A percentile compares a stretch with the other conserved stretches of the same genome.
phyloP scores from a whole-genome alignment of 2,888 invertebrate genomes.

The Trachelus tabidus region DNA sequence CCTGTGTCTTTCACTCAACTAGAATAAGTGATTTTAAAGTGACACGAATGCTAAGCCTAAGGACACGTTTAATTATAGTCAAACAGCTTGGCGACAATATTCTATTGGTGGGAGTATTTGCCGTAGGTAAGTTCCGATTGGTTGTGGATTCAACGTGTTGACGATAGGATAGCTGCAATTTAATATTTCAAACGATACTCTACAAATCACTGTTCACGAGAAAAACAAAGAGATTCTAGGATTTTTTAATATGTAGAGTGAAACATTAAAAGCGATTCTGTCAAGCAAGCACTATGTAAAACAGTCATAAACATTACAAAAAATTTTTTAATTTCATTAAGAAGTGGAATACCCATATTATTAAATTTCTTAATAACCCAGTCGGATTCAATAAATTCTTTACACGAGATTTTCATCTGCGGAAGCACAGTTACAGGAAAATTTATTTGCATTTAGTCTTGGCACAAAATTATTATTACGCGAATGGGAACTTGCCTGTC shows the following conservation, averaged over 20 bases:
- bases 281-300: no score
- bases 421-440: neutral
- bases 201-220: no score
- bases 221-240: no score
- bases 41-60: conserved; percentile 9
- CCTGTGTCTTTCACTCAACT: neutral
- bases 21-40: neutral
- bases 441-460: neutral
- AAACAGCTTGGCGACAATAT: conserved; percentile 1
- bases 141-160: conserved; percentile 2
- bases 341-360: no score
- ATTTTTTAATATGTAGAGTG: no score
- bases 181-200: no score
- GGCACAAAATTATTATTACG: neutral
- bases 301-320: no score
- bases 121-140: conserved; percentile 4
- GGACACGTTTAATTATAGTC: conserved; percentile 22
- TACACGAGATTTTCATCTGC: neutral
- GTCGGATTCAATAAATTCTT: neutral
- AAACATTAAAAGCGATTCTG: no score
- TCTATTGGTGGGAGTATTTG: conserved; percentile 12
- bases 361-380: neutral
- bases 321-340: no score
- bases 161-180: conserved; percentile 5
- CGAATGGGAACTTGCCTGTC: neutral